These are phyloP conservation scores for Pachydiplax longipennis DNA, from an alignment of 2,888 invertebrate species.

Conservation along the genomic window DNA sequence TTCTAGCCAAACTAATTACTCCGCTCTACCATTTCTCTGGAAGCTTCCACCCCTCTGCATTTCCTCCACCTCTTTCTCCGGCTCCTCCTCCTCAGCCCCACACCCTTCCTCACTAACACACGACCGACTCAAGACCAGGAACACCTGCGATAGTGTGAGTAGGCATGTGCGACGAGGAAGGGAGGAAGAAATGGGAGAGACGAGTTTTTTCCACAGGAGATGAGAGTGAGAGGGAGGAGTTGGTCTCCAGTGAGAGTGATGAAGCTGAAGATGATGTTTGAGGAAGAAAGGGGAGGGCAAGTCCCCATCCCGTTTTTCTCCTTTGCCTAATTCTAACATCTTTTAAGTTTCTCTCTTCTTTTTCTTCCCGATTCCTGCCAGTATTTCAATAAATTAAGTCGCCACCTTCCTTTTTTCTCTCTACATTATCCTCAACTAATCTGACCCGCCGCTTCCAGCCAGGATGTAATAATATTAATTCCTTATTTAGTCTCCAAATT, in stretches of 20 bases:
- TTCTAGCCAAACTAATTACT: background rate
- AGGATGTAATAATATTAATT: no score
- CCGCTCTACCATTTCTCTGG: background rate
- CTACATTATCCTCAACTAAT: no score
- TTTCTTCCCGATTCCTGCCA: no score
- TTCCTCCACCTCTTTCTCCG: background rate
- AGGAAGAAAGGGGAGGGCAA: background rate
- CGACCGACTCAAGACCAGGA: conserved; percentile 6
- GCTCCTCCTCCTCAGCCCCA: background rate
- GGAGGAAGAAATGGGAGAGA: background rate
- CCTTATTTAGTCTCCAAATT: no score
- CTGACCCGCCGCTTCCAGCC: no score
- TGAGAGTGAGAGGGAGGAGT: background rate
- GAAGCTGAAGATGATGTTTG: conserved; percentile 32
- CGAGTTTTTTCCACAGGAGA: background rate
- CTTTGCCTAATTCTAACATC: background rate
- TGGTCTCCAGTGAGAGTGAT: conserved; percentile 29
- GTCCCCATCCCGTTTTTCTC: background rate
- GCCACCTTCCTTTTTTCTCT: no score
- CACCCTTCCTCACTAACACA: background rate
- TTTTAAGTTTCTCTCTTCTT: no score
- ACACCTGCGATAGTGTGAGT: conserved; percentile 29
- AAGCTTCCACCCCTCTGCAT: background rate
- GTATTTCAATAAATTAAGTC: no score
- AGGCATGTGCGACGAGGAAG: conserved; percentile 27